phyloP scores from a whole-genome alignment of 2,888 invertebrate genomes.

The Caprella mutica region DNA sequence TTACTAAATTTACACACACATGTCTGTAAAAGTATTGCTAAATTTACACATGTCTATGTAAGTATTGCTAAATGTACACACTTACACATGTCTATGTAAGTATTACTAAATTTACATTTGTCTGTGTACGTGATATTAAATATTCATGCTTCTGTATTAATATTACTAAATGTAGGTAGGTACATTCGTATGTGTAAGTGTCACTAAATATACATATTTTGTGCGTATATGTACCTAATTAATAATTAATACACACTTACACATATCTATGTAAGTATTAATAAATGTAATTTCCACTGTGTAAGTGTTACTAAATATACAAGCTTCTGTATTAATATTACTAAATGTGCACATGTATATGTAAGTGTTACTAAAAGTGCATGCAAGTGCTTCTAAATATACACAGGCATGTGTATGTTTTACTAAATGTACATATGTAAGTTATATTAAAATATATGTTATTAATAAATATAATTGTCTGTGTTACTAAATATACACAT shows the following conservation, averaged over 20 bases:
- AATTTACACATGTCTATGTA: not conserved
- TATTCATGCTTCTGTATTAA: conserved; percentile 53
- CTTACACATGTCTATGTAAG: not conserved
- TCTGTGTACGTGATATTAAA: conserved; percentile 11
- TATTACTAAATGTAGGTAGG: conserved; percentile 38
- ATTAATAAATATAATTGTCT: too few relatives aligned
- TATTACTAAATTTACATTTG: conserved; percentile 7
- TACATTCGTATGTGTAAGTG: not conserved
- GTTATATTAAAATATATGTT: too few relatives aligned
- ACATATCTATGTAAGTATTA: not conserved
- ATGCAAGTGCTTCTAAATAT: not conserved
- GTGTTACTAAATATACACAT: too few relatives aligned
- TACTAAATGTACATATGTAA: too few relatives aligned
- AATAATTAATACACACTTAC: not conserved
- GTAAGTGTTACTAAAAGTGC: not conserved
- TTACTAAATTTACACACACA: not conserved
- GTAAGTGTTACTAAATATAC: conserved; percentile 9
- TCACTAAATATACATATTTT: not conserved
- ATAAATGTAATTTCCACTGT: conserved; percentile 28
- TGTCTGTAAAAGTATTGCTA: conserved; percentile 3
- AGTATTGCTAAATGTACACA: not conserved
- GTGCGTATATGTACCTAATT: not conserved
- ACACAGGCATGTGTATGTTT: not conserved
- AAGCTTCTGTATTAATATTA: conserved; percentile 13
- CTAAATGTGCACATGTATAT: conserved; percentile 8